Base-by-base conservation (phyloP, 2,113 vertebrate species). In the Mixornis gularis region DNA sequence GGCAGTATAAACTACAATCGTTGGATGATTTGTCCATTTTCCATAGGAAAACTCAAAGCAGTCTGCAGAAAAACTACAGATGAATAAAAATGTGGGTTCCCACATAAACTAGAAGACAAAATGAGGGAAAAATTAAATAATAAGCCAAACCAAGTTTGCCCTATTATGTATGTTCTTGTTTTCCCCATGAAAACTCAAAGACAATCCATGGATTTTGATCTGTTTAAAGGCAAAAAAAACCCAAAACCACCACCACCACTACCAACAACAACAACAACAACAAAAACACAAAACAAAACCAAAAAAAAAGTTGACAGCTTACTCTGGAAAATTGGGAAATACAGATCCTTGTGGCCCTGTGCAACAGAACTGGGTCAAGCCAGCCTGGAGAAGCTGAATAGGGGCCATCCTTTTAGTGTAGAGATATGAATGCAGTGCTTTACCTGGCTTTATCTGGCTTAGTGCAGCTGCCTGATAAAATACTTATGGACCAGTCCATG, bases 1-100 rank as follows among this genome's bases (percentile, higher is more conserved):
- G 41, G 9, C 10, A 13, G 41, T 89, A 51, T 4, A n/a, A 84
- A 60, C 49, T 48, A 20, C 0, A 8, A 0, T 60, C 1, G 0
- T 32, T 58, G 34, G 18, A 36, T 38, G 16, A 62, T 81, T 27
- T 68, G 27, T 58, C 63, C 22, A 9, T 83, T 7, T 16, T 59
- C 46, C 2, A 2, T 66, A 79, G 46, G 48, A 46, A 26, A 51
- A 29, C 25, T 66, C 32, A 68, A 58, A 85, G 20, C 17, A 10
- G n/a, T 48, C 36, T 71, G 14, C 27, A 66, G 62, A 62, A 89
- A 49, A 69, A 34, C 29, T 10, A 6, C 44, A 65, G 58, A n/a
- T 79, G 32, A 56, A 64, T 78, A 70, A 59, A 84, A 73, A 34
- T 6, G 9, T 65, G 6, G 17, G 22, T 59, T 84, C 25, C 27